Base-by-base conservation (phyloP, 2,888 invertebrate species). In the Dione vanillae region DNA sequence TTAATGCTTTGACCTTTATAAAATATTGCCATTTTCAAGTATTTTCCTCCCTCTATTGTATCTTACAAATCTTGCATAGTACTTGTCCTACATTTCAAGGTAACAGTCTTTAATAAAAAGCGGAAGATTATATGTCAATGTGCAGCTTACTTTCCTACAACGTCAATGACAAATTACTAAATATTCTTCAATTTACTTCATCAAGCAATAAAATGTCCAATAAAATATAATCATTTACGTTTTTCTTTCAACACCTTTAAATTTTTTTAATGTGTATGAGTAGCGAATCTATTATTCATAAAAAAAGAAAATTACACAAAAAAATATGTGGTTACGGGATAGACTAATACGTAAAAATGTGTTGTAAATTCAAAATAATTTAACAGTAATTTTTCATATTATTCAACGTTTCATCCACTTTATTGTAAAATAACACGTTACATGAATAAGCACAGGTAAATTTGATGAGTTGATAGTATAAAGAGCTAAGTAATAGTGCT, bases 401-500 rank as follows among this genome's bases (percentile, higher is more conserved):
- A 6, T 0, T 45, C 45, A 6, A 14, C 14, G n/a, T n/a, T 45
- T 45, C 14, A n/a, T n/a, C 0, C 0, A 45, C n/a, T n/a, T 45
- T 45, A 45, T 45, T 6, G n/a, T n/a, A 14, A 45, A 45, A 45
- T 14, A 27, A 27, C 27, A n/a, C 14, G 35, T 27, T 35, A 37
- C 8, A 5, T 56, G 9, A 56, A 56, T 37, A 27, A 43, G 43
- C 61, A 66, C 74, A 76, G 74, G 61, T 67, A 72, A 73, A 72
- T 75, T 77, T 27, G 27, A 27, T 27, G 27, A 3, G 5, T 27
- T 27, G 5, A 74, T 75, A 75, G 73, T 70, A 71, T 73, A 75
- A 73, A 76, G 72, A 73, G 61, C 37, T 65, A 77, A 35, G 72
- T 76, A 75, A 72, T 75, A 65, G 71, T 74, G 71, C 72, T 76